These are phyloP conservation scores for Drosophila littoralis DNA, from an alignment of 1,140 invertebrate genomes.

Conservation along the genomic window DNA sequence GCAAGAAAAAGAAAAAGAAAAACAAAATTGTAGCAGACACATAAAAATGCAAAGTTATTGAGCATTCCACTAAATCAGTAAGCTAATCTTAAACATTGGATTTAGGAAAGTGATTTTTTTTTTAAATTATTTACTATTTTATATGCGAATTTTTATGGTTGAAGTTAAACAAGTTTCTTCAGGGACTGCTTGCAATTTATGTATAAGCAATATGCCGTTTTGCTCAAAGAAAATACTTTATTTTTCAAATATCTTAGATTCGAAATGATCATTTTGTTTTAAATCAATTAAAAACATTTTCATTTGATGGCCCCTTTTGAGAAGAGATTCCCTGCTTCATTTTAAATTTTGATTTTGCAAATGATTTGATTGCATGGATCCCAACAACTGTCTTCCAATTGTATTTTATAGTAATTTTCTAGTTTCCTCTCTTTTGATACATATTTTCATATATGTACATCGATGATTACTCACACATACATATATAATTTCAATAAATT, in stretches of 20 bases:
- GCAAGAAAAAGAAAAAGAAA: slow-evolving; percentile 37
- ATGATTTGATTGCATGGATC: slow-evolving; percentile 58
- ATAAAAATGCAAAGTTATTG: slow-evolving; percentile 45
- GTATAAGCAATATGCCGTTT: slow-evolving; percentile 78
- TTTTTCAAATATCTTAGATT: background rate
- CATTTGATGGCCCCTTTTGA: background rate
- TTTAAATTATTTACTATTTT: slow-evolving; percentile 69
- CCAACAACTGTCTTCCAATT: slow-evolving; percentile 82
- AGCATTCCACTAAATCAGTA: slow-evolving; percentile 50
- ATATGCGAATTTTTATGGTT: slow-evolving; percentile 75
- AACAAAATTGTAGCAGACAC: slow-evolving; percentile 50
- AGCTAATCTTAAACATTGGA: slow-evolving; percentile 38
- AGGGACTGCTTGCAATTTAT: slow-evolving; percentile 79
- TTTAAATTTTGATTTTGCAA: slow-evolving; percentile 9
- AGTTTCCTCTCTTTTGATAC: slow-evolving; percentile 53
- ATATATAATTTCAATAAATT: slow-evolving; percentile 46
- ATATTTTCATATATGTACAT: slow-evolving; percentile 6
- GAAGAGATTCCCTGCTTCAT: background rate
- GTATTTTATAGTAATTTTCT: slow-evolving; percentile 61
- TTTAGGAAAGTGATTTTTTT: slow-evolving; percentile 62
- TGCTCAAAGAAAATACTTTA: slow-evolving; percentile 54
- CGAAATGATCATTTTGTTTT: background rate
- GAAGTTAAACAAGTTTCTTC: slow-evolving; percentile 66
- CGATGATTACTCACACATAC: slow-evolving; percentile 8
- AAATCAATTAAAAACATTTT: slow-evolving; percentile 7